phyloP scores from a whole-genome alignment of 1,140 invertebrate species.

The Goniozus legneri region DNA sequence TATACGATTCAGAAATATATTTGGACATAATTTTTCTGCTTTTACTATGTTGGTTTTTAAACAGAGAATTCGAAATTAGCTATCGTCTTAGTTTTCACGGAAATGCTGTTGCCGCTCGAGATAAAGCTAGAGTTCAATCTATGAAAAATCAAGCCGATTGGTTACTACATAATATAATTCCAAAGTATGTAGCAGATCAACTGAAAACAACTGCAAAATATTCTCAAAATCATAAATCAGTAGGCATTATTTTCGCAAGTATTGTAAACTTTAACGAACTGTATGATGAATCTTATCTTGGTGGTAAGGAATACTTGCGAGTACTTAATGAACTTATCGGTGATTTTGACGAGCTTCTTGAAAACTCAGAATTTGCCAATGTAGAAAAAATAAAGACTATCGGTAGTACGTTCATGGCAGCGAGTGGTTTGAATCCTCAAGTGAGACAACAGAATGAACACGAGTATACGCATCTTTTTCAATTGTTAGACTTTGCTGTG shows the following conservation, averaged over 20 bases:
- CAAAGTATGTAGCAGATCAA: slow-evolving; percentile 88
- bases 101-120: slow-evolving; percentile 81
- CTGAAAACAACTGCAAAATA: slow-evolving; percentile 91
- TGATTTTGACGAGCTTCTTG: slow-evolving; percentile 91
- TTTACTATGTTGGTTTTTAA: slow-evolving; percentile 85
- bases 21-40: slow-evolving; percentile 76
- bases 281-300: slow-evolving; percentile 92
- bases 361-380: slow-evolving; percentile 75
- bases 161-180: slow-evolving; percentile 94
- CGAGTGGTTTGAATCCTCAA: slow-evolving; percentile 84
- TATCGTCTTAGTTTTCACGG: slow-evolving; percentile 92
- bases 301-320: slow-evolving; percentile 87
- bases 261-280: slow-evolving; percentile 95
- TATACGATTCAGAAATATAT: slow-evolving; percentile 73
- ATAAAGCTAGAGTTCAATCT: slow-evolving; percentile 77
- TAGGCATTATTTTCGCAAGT: slow-evolving; percentile 91
- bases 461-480: slow-evolving; percentile 75
- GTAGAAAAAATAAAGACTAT: slow-evolving; percentile 99
- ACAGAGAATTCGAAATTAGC: slow-evolving; percentile 92
- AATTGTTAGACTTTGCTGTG: slow-evolving; percentile 83
- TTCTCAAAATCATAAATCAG: slow-evolving; percentile 90
- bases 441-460: slow-evolving; percentile 59
- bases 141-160: slow-evolving; percentile 95
- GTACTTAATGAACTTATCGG: slow-evolving; percentile 93
- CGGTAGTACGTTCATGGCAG: slow-evolving; percentile 96